Base-by-base conservation (phyloP, 2,797 vertebrate species). In the Hozukius guyotensis region DNA sequence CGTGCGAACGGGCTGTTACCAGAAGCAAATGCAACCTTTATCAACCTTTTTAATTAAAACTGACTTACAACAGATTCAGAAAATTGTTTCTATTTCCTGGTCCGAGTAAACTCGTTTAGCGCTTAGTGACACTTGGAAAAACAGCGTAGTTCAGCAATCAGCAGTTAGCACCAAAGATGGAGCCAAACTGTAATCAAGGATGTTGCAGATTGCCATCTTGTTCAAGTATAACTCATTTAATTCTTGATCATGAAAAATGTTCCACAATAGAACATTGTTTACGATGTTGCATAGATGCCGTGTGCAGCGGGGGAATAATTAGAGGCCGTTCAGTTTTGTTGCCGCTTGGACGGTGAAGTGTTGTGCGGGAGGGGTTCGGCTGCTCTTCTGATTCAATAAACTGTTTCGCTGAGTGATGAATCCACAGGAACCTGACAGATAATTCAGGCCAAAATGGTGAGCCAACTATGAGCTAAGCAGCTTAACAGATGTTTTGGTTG, bases 401-500 rank as follows among this genome's bases (percentile, higher is more conserved):
- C 32, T 62, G 46, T 73, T 87, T 55, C 36, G 77, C 73, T 88
- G 89, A 90, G 67, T 86, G 89, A 93, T 81, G 77, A 91, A 87
- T 92, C 85, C 85, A 72, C 72, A 64, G 76, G 65, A 91, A 86
- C 78, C 69, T 73, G 80, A 87, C 86, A 65, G 78, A 85, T 90
- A 72, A 74, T 73, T 82, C 3, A 16, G 82, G 87, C 56, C 74
- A 42, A 86, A 75, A 53, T 34, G 4, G 24, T 12, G 18, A 77
- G 88, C 72, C 80, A 82, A 65, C 81, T 75, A 75, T 84, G 87
- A 90, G 81, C 82, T 83, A 62, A 91, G 75, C 64, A 32, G 57
- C 52, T 66, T 38, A 85, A 77, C 92, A 91, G 89, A 88, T 92
- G 89, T 91, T 92, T 79, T 70, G 46, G 29, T 73, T 83, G 67